Percentiles rank a stretch among this genome's conserved stretches.
Conservation (phyloP, 2,113 vertebrate genomes). For the Thalassarche chlororhynchos region DNA sequence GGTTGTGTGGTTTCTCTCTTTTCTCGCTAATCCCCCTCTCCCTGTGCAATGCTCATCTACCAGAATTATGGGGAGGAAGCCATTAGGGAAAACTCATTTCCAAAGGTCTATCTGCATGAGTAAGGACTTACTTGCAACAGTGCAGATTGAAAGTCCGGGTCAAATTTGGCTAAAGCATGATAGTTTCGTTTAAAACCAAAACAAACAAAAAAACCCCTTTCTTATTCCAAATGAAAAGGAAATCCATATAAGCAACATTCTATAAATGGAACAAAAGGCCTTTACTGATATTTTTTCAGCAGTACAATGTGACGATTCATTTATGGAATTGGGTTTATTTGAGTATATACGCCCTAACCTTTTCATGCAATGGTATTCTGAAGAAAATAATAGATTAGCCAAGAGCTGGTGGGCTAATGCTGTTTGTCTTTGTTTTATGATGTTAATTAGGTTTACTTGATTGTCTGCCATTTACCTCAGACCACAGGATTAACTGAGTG, state of each 20-base stretch:
- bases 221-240: neutral
- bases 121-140: neutral
- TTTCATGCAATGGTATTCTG: neutral
- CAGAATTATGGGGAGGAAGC: neutral
- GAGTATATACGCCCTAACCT: neutral
- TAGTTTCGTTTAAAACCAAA: neutral
- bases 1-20: neutral
- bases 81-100: neutral
- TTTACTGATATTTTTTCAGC: neutral
- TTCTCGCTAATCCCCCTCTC: neutral
- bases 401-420: neutral
- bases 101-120: neutral
- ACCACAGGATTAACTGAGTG: conserved; percentile 21
- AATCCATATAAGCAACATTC: neutral
- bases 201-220: neutral
- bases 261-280: neutral
- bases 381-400: neutral
- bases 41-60: neutral
- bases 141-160: neutral
- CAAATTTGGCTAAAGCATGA: neutral
- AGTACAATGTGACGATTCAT: neutral
- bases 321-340: neutral
- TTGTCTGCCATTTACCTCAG: conserved; percentile 41
- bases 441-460: conserved; percentile 21
- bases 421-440: conserved; percentile 27